These are phyloP conservation scores for Pantherophis alleghaniensis DNA, from an alignment of 2,797 vertebrate genomes.

Conservation along the genomic window DNA sequence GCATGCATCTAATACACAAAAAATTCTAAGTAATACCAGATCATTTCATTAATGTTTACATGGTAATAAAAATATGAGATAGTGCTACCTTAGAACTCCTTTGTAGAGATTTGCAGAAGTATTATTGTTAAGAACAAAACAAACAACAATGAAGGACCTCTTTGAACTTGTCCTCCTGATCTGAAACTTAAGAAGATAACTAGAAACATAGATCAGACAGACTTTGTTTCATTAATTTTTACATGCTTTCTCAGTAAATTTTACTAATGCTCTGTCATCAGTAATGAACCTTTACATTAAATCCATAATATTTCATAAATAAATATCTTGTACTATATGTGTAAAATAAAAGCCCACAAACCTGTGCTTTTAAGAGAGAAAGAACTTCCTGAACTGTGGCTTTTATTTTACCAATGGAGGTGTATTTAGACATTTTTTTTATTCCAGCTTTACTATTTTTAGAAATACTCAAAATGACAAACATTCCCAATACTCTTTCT, in stretches of 20 bases:
- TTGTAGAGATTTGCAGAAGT: slow-evolving; percentile 6
- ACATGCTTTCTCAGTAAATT: background rate
- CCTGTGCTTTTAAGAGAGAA: background rate
- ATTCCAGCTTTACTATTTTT: background rate
- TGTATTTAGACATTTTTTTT: background rate
- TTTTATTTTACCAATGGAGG: background rate
- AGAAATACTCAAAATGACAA: background rate
- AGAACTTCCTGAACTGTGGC: background rate
- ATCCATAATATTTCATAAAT: background rate
- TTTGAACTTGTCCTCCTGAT: background rate
- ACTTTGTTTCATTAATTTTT: background rate
- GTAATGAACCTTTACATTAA: background rate
- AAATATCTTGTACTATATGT: background rate
- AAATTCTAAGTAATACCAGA: slow-evolving; percentile 48
- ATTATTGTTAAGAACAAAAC: background rate
- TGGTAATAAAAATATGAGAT: slow-evolving; percentile 22
- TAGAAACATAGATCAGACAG: background rate
- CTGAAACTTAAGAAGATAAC: background rate
- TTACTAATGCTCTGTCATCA: background rate
- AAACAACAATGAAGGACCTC: background rate
- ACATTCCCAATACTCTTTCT: background rate
- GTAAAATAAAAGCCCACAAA: background rate
- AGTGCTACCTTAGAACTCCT: slow-evolving; percentile 5
- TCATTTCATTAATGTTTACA: slow-evolving; percentile 19
- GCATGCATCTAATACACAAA: slow-evolving; percentile 55